A percentile compares a stretch with the other conserved stretches of the same genome.
These are phyloP conservation scores for Hyperopisus bebe DNA, from an alignment of 2,113 vertebrate genomes.

Conservation along the genomic window DNA sequence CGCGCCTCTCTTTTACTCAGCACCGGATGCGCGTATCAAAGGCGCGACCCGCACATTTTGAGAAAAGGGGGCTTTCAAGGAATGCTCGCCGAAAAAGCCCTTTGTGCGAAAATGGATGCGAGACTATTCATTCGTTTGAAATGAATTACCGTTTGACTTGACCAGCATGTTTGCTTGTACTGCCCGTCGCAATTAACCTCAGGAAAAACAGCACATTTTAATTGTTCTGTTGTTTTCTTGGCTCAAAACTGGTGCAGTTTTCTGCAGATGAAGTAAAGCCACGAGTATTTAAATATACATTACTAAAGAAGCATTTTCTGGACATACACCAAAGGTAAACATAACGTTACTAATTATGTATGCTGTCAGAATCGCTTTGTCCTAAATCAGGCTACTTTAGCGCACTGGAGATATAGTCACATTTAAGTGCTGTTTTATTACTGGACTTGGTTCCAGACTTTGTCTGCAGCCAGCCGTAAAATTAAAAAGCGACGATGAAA, in stretches of 20 bases:
- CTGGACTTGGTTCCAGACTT: not conserved
- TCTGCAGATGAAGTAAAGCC: not conserved
- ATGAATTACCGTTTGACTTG: conserved; percentile 10
- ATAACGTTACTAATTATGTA: not conserved
- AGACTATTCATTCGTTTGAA: not conserved
- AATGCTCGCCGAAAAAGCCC: not conserved
- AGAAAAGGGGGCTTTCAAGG: conserved; percentile 12
- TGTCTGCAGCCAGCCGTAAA: not conserved
- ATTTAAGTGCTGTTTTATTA: not conserved
- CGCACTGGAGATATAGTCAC: not conserved
- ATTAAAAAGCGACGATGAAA: not conserved
- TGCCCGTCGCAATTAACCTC: not conserved
- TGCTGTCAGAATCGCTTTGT: not conserved
- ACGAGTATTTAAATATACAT: not conserved
- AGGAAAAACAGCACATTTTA: not conserved
- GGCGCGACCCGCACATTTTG: not conserved
- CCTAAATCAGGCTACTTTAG: not conserved
- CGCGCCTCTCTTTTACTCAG: not conserved
- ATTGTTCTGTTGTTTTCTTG: not conserved
- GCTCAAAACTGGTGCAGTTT: not conserved
- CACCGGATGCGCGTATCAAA: not conserved
- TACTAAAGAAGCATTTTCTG: not conserved
- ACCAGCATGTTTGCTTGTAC: not conserved
- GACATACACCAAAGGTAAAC: not conserved
- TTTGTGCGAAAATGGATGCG: not conserved